Base-by-base conservation (phyloP, 1,140 invertebrate species). In the Sycophaga agraensis region DNA sequence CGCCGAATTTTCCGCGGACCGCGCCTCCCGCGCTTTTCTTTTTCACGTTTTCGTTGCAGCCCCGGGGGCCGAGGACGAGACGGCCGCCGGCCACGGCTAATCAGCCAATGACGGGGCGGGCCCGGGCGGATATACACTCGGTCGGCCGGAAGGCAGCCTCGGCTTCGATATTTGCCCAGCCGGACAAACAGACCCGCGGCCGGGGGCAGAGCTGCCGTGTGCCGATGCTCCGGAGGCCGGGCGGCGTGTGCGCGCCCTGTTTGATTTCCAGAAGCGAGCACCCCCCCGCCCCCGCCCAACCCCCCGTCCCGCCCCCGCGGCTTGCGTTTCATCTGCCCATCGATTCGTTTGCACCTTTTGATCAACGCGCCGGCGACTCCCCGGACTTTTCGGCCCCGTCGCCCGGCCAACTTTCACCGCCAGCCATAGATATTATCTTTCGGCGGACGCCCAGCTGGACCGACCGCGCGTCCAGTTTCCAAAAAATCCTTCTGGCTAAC, bases 241-340 rank as follows among this genome's bases (percentile, higher is more conserved):
- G n/a, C n/a, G n/a, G n/a, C n/a, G n/a, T n/a, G n/a, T n/a, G n/a
- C 28, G 59, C 60, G 59, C 56, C 46, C 60, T 76, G 69, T 76
- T 77, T 73, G 75, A 77, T 75, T 76, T 77, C 73, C 72, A 72
- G 76, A 76, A 75, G 72, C 74, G 70, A 75, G 14, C 35, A 42
- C 17, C 16, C 28, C 19, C 14, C 21, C 19, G 22, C 14, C 2
- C 37, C 2, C 5, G 42, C 58, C 37, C 34, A n/a, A 26, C 31
- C 45, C 16, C 37, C 42, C 21, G 22, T 21, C 4, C 37, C 16
- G 40, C 21, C 34, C 56, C 6, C 42, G 24, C 35, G 19, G 28
- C 28, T 31, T 31, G 28, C 35, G 34, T 59, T 53, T 59, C 28
- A 53, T 49, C 39, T 59, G 21, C 31, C 31, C 17, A 59, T 51